phyloP scores from a whole-genome alignment of 1,140 invertebrate species.

The Pseudomyrmex pallidus region DNA sequence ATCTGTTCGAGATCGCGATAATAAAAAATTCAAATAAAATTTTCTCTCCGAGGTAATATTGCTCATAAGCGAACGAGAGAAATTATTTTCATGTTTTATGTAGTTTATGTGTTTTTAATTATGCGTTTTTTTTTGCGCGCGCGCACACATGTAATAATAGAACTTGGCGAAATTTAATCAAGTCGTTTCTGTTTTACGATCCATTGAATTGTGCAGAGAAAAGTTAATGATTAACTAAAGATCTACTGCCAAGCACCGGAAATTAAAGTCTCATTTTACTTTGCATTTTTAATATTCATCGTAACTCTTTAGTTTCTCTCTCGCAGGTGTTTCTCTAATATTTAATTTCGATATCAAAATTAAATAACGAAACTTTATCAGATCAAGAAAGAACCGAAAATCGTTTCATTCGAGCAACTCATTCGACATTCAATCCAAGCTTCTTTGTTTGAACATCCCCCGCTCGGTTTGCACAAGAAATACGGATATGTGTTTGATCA shows the following conservation, averaged over 20 bases:
- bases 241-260: not conserved
- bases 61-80: not conserved
- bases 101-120: not conserved
- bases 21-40: not conserved
- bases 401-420: slow-evolving; percentile 6
- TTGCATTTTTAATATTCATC: not conserved
- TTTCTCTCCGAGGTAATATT: not conserved
- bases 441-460: not conserved
- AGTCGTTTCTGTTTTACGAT: not conserved
- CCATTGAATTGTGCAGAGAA: too few relatives aligned
- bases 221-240: not conserved
- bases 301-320: not conserved
- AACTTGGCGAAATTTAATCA: not conserved
- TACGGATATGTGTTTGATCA: slow-evolving; percentile 20
- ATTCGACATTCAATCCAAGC: slow-evolving; percentile 9
- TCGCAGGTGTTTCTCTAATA: not conserved
- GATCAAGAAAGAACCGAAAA: not conserved
- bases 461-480: not conserved
- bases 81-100: not conserved
- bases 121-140: not conserved
- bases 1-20: not conserved
- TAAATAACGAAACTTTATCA: not conserved
- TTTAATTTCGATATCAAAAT: slow-evolving; percentile 1
- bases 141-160: not conserved
- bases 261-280: not conserved